Base-by-base conservation (phyloP, 2,888 invertebrate species). In the Meteorus colon region DNA sequence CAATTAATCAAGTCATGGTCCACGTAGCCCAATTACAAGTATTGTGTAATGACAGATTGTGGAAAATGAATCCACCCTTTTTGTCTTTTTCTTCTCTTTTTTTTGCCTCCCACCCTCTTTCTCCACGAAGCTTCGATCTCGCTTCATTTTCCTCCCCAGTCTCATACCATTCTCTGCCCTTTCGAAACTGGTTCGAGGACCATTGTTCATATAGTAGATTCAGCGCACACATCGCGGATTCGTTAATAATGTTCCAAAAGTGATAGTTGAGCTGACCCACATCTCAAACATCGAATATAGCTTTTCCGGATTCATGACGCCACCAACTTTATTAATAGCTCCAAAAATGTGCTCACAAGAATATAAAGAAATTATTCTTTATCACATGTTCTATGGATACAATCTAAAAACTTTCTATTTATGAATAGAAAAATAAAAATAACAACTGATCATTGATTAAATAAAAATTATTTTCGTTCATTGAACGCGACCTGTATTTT, bases 161-260 rank as follows among this genome's bases (percentile, higher is more conserved):
- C 55, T 55, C 10, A 4, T 65, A 31, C 19, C 37, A 12, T 37
- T 8, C 59, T 73, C 51, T 66, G 37, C 29, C 51, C 27, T 29
- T 16, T 62, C 63, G 16, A 67, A 24, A 45, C 19, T 62, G 55
- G n/a, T 31, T 68, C 72, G 19, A 67, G 60, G 75, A 34, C 70
- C 60, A 73, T 74, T 74, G 62, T 73, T 60, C 51, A 62, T 69
- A 74, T 62, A 24, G 37, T 60, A 19, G 19, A 72, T 59, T 55
- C 60, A 27, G 67, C 48, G 45, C n/a, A 55, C 55, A 66, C 67
- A 63, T 78, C 73, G 34, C 51, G 29, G 73, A 78, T 77, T 75
- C 75, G 68, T 78, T 77, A 77, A 79, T 80, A 75, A 76, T 70
- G 51, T 75, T 45, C 67, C 70, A 69, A 70, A 55, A 19, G 55